These are phyloP conservation scores for Apamea sordens DNA, from an alignment of 2,888 invertebrate genomes.

Conservation along the genomic window DNA sequence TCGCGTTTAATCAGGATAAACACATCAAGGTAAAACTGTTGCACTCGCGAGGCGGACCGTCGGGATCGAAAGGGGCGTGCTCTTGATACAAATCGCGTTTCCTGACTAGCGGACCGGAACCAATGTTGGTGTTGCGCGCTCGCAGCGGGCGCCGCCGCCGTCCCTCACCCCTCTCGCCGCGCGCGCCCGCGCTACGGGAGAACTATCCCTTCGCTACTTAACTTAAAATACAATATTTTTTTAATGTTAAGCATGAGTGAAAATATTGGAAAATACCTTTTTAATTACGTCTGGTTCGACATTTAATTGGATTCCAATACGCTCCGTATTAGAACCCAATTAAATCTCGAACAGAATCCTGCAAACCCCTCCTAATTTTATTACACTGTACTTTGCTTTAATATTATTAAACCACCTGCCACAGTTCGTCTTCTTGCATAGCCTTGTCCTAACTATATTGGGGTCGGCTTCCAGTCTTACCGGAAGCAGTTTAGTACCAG, in stretches of 20 bases:
- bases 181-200: too few relatives aligned
- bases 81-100: too few relatives aligned
- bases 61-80: too few relatives aligned
- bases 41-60: too few relatives aligned
- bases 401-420: neutral
- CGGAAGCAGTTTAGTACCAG: neutral
- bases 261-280: neutral
- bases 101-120: too few relatives aligned
- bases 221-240: neutral
- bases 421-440: neutral
- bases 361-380: neutral
- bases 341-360: neutral
- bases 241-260: neutral
- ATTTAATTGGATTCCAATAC: too few relatives aligned
- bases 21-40: too few relatives aligned
- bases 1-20: too few relatives aligned
- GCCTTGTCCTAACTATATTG: neutral
- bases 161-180: too few relatives aligned
- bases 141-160: too few relatives aligned
- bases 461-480: neutral
- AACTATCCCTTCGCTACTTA: too few relatives aligned
- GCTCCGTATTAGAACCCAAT: conserved; percentile 7
- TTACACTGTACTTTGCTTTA: neutral
- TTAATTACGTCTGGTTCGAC: neutral
- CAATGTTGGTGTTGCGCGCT: too few relatives aligned